Base-by-base conservation (phyloP, 2,797 vertebrate species). In the Eulemur mongoz region DNA sequence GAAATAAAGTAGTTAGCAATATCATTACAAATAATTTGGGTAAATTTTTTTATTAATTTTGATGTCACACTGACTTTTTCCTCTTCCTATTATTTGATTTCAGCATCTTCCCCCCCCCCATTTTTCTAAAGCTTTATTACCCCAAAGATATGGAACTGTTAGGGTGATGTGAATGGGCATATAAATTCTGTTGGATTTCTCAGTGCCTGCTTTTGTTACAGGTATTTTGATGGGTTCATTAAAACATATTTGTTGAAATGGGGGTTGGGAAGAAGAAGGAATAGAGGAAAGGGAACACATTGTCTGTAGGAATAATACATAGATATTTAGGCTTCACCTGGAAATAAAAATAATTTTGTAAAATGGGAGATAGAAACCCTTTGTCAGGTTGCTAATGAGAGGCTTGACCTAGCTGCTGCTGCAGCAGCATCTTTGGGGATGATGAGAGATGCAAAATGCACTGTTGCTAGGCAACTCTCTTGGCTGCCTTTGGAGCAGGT, bases 381-480 rank as follows among this genome's bases (percentile, higher is more conserved):
- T 98, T 97, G 97, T 97, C 95, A 94, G 92, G 81, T 96, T 98
- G 96, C 96, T 98, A 97, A 98, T 98, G 97, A 98, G 97, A 97
- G 94, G 78, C 96, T 98, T 98, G 97, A 98, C 97, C 94, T 96
- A 97, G 94, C 85, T 89, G 96, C 92, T 96, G 96, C 97, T 67
- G 86, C 75, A 4, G 13, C 92, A 13, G 15, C 96, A 97, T 98
- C 94, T 73, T 98, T 95, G 89, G 85, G 96, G 88, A 97, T 97
- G 73, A 92, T 93, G 96, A 98, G 98, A 94, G 95, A 96, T 98
- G 97, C 98, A 99, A 98, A 99, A 99, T 98, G 98, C 98, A 93
- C 81, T 96, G 99, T 99, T 99, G 98, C 98, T 98, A 99, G 98
- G 99, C 98, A 99, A 99, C 98, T 18, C 95, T 87, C 83, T 89